phyloP scores from a whole-genome alignment of 2,113 vertebrate genomes.

The Myrmecobius fasciatus region DNA sequence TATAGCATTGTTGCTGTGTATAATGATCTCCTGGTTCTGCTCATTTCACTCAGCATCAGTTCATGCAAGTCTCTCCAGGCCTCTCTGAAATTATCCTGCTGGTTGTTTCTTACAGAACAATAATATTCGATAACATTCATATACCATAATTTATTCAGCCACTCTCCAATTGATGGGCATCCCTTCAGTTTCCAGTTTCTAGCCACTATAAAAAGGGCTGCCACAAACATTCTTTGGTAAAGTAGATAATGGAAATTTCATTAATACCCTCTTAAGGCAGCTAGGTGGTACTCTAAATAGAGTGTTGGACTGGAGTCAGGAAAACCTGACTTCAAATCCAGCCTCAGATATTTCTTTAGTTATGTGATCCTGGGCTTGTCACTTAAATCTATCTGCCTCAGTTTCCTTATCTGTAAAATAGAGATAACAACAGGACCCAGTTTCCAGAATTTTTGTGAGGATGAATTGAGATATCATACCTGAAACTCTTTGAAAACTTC shows the following conservation, averaged over 20 bases:
- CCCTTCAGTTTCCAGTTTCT: too few species aligned
- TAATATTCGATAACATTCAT: too few species aligned
- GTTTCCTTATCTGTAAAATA: not conserved
- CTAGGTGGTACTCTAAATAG: not conserved
- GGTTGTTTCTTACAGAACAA: too few species aligned
- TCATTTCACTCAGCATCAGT: too few species aligned
- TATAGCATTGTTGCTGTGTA: too few species aligned
- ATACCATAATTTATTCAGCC: too few species aligned
- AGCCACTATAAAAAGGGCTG: too few species aligned
- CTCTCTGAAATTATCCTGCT: too few species aligned
- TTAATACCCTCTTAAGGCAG: not conserved
- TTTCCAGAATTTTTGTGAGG: not conserved
- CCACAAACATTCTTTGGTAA: too few species aligned
- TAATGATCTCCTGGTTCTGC: too few species aligned
- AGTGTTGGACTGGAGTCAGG: not conserved
- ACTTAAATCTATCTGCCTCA: not conserved
- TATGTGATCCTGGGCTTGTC: not conserved
- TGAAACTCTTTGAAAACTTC: not conserved
- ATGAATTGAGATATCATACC: not conserved
- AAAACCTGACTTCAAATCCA: not conserved
- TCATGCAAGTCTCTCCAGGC: too few species aligned
- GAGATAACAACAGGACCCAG: not conserved
- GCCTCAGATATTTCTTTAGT: not conserved
- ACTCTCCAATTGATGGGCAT: too few species aligned
- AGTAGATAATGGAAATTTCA: not conserved